Conservation (phyloP, 2,888 invertebrate species). For the Clunio marinus region DNA sequence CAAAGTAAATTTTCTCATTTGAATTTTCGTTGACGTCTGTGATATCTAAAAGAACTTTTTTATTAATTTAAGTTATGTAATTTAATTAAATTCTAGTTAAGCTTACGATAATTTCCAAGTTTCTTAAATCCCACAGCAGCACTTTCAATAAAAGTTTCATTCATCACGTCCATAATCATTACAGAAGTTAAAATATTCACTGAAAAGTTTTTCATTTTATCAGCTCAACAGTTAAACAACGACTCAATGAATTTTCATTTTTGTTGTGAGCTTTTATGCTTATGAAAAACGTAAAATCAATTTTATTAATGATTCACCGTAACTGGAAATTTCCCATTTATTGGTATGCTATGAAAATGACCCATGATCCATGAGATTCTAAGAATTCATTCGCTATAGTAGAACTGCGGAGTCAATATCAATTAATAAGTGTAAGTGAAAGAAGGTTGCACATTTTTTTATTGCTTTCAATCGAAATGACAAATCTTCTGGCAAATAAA, state of each 20-base stretch:
- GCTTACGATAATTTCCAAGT: conserved; percentile 28
- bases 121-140: not conserved
- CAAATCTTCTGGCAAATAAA: conserved; percentile 37
- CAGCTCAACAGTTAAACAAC: not conserved
- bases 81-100: not conserved
- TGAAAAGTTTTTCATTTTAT: not conserved
- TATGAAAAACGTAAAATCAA: not conserved
- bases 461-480: not conserved
- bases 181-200: not conserved
- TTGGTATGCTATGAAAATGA: no score
- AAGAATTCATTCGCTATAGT: no score
- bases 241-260: not conserved
- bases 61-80: not conserved
- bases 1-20: conserved; percentile 6
- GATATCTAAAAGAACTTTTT: not conserved
- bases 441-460: conserved; percentile 8
- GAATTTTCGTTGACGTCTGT: conserved; percentile 2
- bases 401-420: no score
- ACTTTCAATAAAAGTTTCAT: not conserved
- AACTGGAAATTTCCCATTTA: not conserved
- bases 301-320: not conserved
- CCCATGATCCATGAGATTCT: no score
- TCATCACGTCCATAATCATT: not conserved
- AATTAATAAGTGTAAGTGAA: not conserved
- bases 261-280: not conserved